phyloP scores from a whole-genome alignment of 1,140 invertebrate species.

The Tyrophagus putrescentiae region DNA sequence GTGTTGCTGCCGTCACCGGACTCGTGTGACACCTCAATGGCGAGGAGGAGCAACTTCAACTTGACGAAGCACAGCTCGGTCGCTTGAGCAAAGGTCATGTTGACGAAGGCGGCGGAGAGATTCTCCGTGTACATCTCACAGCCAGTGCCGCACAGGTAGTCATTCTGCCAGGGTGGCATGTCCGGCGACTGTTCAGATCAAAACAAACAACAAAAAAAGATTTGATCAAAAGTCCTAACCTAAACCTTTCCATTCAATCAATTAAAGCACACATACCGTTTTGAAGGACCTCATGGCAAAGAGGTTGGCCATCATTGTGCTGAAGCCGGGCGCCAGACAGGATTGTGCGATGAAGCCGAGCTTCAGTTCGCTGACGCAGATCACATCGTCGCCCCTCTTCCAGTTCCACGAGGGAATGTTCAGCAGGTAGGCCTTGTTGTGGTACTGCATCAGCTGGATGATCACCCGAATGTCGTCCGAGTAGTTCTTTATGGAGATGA shows the following conservation, averaged over 20 bases:
- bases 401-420: constrained; percentile 99
- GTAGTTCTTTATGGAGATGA: constrained; percentile 99
- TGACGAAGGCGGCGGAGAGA: constrained; percentile 94
- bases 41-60: constrained; percentile 84
- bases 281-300: constrained; percentile 99
- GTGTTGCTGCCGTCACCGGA: constrained; percentile 66
- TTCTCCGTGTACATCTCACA: constrained; percentile 99
- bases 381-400: constrained; percentile 96
- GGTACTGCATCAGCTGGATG: constrained; percentile 98
- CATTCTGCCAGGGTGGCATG: constrained; percentile 99
- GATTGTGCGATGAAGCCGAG: constrained; percentile 95
- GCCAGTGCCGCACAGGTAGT: constrained; percentile 98
- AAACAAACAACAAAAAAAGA: neutral
- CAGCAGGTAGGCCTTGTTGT: constrained; percentile 97
- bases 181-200: constrained; percentile 74
- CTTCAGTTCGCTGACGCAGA: constrained; percentile 89
- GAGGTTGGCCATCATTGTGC: constrained; percentile 99
- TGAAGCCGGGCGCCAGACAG: constrained; percentile 95
- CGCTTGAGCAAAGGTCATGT: constrained; percentile 98
- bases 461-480: constrained; percentile 93
- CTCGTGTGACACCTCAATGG: constrained; percentile 90
- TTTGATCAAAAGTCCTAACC: neutral
- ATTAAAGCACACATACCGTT: constrained; percentile 24
- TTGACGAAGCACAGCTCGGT: constrained; percentile 99
- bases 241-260: too few species aligned